Base-by-base conservation (phyloP, 2,888 invertebrate species). In the Ethmia dodecea region DNA sequence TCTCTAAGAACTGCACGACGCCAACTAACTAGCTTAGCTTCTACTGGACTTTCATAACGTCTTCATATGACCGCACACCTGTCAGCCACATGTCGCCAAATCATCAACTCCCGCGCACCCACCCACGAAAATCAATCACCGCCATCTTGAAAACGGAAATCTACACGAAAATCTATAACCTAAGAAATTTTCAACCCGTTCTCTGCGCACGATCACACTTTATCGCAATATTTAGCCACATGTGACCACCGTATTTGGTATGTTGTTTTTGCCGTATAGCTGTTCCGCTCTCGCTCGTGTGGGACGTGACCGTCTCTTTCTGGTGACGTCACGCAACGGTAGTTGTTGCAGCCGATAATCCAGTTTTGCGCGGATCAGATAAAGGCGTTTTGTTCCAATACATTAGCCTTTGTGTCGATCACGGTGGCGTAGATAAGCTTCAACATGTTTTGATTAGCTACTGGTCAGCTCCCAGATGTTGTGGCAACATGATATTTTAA, bases 211-310 rank as follows among this genome's bases (percentile, higher is more conserved):
- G 46, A 60, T 64, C 56, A 48, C 10, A 53, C 54, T 53, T 63
- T 77, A 78, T 68, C 50, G 59, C 61, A 56, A 71, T 76, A 75
- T 83, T 83, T 83, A 71, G 73, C 55, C 69, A 77, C 83, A 86
- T 83, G 68, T 83, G 84, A 80, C 46, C 60, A 42, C 79, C 83
- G 66, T 83, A 86, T 84, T 75, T 73, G 84, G 84, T 48, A 81
- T 72, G 62, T 79, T 71, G 83, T 75, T 75, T 74, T 79, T 76
- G 68, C 68, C 53, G 51, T 48, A 45, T 41, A 5, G 11, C 52
- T 31, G 50, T 71, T 70, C 54, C 14, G 26, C 53, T 53, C 44
- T 70, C 61, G 40, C 20, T 26, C 51, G 28, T 31, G 27, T 26
- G 27, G 14, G 28, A 35, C 32, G 24, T 36, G n/a, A 43, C 41